Percentiles rank a stretch among this genome's conserved stretches.
Conservation (phyloP, 2,888 invertebrate genomes). For the Trissoscelio sp. region DNA sequence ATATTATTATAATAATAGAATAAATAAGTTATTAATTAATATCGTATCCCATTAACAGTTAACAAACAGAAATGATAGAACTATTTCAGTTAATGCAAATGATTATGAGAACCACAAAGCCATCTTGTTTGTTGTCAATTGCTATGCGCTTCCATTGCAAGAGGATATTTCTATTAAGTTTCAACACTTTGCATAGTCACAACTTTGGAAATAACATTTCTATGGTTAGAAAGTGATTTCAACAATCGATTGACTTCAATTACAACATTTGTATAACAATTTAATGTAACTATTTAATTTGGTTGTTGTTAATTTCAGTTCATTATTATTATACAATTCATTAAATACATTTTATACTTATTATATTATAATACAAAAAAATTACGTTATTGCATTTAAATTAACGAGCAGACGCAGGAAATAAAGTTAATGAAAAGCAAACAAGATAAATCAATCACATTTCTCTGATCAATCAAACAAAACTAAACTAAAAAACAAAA, state of each 20-base stretch:
- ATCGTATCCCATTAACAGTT: neutral
- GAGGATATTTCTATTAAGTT: neutral
- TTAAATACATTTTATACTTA: too few species aligned
- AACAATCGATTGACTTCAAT: neutral
- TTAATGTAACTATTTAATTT: too few species aligned
- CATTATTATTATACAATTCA: too few species aligned
- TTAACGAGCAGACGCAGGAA: too few species aligned
- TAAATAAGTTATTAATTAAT: neutral
- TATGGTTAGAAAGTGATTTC: neutral
- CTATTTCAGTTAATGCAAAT: neutral
- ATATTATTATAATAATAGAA: too few species aligned
- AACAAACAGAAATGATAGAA: neutral
- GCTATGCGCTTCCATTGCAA: neutral
- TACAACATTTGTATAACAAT: neutral
- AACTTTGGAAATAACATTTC: neutral
- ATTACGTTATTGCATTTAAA: too few species aligned
- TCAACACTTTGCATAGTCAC: neutral
- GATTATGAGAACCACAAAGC: conserved; percentile 7
- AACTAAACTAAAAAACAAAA: too few species aligned
- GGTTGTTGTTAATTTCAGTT: too few species aligned
- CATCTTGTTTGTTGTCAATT: neutral
- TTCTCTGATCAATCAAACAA: too few species aligned
- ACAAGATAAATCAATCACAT: too few species aligned
- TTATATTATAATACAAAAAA: too few species aligned
- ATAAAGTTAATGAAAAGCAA: too few species aligned